Evolutionary conservation across 2,113 vertebrate species (phyloP).

Genomic region (Antechinus flavipes): DNA sequence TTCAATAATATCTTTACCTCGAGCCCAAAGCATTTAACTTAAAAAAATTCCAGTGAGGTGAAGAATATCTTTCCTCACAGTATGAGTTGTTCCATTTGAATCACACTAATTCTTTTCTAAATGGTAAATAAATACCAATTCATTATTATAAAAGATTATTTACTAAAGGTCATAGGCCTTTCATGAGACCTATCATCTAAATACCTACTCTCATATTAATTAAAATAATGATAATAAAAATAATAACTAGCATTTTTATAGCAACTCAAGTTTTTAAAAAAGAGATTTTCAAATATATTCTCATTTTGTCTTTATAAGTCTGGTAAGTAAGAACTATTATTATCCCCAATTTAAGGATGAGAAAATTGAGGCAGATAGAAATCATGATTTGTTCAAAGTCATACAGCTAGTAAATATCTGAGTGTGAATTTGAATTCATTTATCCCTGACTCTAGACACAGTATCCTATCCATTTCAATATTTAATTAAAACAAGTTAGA

Average conservation of each 20-base stretch:
- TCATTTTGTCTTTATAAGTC: not conserved
- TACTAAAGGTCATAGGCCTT: not conserved
- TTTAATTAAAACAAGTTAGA: not conserved
- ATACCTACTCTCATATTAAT: not conserved
- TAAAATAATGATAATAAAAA: not conserved
- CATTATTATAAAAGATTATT: not conserved
- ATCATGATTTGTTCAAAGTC: not conserved
- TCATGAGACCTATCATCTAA: not conserved
- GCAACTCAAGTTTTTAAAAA: not conserved
- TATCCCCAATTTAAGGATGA: not conserved
- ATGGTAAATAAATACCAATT: not conserved
- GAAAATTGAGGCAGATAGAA: not conserved
- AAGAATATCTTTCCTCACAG: not conserved
- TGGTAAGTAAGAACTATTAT: not conserved
- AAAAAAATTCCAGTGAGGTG: not conserved
- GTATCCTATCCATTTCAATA: not conserved
- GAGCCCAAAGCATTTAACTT: not conserved
- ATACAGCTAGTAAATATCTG: not conserved
- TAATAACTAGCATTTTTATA: not conserved
- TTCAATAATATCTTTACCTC: not conserved
- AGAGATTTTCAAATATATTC: not conserved
- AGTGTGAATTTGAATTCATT: not conserved
- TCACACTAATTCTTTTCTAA: not conserved
- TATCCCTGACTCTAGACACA: not conserved
- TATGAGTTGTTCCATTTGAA: conserved; percentile 4